Evolutionary conservation across 2,113 vertebrate species (phyloP).

Genomic region (Corydoras maculifer): DNA sequence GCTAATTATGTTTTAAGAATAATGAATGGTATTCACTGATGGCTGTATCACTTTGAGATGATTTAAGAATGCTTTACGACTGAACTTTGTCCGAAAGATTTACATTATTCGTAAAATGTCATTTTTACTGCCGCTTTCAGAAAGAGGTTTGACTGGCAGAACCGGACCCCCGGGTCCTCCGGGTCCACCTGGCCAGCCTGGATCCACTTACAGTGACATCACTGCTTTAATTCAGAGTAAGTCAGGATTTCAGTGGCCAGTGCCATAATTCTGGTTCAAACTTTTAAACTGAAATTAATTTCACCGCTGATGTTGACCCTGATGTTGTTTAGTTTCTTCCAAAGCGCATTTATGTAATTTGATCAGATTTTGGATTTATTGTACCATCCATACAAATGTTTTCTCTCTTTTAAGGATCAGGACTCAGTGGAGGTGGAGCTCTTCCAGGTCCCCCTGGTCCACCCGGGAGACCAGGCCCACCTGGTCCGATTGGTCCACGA

Average conservation of each 20-base stretch:
- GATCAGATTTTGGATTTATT: too few species aligned
- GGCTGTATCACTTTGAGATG: too few species aligned
- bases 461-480: constrained; percentile 57
- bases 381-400: background rate
- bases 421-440: constrained; percentile 52
- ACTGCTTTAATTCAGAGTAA: constrained; percentile 68
- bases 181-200: constrained; percentile 64
- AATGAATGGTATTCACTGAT: constrained; percentile 67
- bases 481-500: constrained; percentile 61
- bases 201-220: constrained; percentile 69
- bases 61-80: too few species aligned
- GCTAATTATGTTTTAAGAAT: constrained; percentile 76
- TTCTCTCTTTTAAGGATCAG: constrained; percentile 61
- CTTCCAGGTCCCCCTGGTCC: constrained; percentile 56
- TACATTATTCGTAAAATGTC: too few species aligned
- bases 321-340: too few species aligned
- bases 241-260: constrained; percentile 10
- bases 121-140: constrained; percentile 41
- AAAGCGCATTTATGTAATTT: too few species aligned
- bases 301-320: too few species aligned
- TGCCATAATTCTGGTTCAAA: background rate
- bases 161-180: constrained; percentile 80
- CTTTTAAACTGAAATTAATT: background rate
- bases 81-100: too few species aligned
- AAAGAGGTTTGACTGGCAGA: constrained; percentile 68